phyloP scores from a whole-genome alignment of 2,113 vertebrate species.

The Varanus komodoensis region DNA sequence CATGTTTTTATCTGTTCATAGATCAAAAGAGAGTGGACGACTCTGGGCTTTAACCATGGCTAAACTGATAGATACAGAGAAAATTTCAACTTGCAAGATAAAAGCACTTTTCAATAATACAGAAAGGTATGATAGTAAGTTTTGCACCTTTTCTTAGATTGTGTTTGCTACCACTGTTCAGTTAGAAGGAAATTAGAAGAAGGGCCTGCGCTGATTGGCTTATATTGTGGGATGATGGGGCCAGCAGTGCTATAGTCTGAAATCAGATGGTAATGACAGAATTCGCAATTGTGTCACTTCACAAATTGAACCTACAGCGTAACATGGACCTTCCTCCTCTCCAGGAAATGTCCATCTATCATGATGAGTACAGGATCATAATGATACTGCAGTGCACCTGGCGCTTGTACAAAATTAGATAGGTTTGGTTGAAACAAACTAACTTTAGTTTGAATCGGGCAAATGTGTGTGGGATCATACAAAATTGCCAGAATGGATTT shows the following conservation, averaged over 20 bases:
- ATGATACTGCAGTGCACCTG: not conserved
- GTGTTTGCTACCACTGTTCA: not conserved
- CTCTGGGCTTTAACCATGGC: conserved; percentile 92
- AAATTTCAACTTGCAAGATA: conserved; percentile 66
- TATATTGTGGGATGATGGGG: not conserved
- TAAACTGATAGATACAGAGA: conserved; percentile 77
- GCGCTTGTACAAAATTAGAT: not conserved
- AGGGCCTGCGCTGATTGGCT: not conserved
- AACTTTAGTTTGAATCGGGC: not conserved
- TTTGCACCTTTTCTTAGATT: conserved; percentile 23
- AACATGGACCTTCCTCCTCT: not conserved
- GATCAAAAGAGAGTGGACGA: conserved; percentile 86
- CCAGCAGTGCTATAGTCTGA: not conserved
- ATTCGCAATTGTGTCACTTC: not conserved
- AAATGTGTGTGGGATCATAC: not conserved
- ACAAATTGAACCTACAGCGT: not conserved
- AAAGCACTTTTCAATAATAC: conserved; percentile 81
- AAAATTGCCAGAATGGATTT: not conserved
- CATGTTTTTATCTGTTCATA: conserved; percentile 66
- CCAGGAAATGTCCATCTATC: not conserved
- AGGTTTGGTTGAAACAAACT: not conserved
- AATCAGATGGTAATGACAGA: not conserved
- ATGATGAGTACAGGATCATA: not conserved
- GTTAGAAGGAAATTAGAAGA: not conserved
- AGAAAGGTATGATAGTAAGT: conserved; percentile 80